phyloP scores from a whole-genome alignment of 2,888 invertebrate genomes.

The Ichneumon xanthorius region DNA sequence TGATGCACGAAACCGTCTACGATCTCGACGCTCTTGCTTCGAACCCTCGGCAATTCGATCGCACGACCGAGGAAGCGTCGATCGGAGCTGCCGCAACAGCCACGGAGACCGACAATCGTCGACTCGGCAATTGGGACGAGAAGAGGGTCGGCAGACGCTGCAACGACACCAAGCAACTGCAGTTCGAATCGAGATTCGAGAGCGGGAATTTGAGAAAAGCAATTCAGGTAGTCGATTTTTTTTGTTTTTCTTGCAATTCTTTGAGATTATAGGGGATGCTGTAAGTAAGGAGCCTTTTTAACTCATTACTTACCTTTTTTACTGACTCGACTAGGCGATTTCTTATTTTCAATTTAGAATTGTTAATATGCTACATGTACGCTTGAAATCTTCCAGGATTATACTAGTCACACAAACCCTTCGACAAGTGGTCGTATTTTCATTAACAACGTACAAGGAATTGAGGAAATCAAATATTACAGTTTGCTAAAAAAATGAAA shows the following conservation, averaged over 20 bases:
- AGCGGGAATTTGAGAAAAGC: slow-evolving; percentile 94
- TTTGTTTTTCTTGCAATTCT: background rate
- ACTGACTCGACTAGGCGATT: too few relatives aligned
- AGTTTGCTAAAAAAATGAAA: too few relatives aligned
- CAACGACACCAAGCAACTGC: slow-evolving; percentile 85
- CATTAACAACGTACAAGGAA: too few relatives aligned
- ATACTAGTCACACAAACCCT: too few relatives aligned
- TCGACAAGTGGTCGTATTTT: too few relatives aligned
- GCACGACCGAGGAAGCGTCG: slow-evolving; percentile 19
- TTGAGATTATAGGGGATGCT: background rate
- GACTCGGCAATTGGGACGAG: slow-evolving; percentile 79
- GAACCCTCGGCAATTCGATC: slow-evolving; percentile 66
- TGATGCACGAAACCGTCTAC: slow-evolving; percentile 89
- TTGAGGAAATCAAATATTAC: too few relatives aligned
- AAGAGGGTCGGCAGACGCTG: slow-evolving; percentile 73
- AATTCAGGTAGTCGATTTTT: slow-evolving; percentile 87
- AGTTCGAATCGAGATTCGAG: slow-evolving; percentile 94
- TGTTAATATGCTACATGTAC: too few relatives aligned
- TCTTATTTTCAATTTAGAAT: too few relatives aligned
- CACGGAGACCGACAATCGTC: slow-evolving; percentile 38
- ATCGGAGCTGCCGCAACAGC: slow-evolving; percentile 25
- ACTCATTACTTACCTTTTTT: too few relatives aligned
- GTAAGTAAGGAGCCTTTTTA: too few relatives aligned
- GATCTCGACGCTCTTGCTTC: slow-evolving; percentile 88
- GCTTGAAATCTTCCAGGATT: too few relatives aligned